Percentiles rank a stretch among this genome's conserved stretches.
phyloP scores from a whole-genome alignment of 2,113 vertebrate species.

The Menura novaehollandiae region DNA sequence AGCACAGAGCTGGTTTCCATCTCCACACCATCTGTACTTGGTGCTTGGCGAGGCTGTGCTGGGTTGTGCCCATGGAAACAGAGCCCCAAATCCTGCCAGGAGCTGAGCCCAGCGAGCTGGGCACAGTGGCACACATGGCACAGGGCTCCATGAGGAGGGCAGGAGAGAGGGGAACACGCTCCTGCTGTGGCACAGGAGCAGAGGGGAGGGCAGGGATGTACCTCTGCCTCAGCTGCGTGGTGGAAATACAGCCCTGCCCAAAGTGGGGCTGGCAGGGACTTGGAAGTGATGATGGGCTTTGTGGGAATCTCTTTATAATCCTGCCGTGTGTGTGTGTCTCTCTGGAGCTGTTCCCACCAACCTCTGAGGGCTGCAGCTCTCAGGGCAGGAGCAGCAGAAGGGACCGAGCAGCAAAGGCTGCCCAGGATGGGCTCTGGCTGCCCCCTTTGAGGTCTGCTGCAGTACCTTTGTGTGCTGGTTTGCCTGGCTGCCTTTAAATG shows the following conservation, averaged over 20 bases:
- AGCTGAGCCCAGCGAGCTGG: neutral
- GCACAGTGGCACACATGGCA: neutral
- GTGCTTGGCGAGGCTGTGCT: neutral
- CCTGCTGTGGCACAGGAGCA: neutral
- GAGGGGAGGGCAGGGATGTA: neutral
- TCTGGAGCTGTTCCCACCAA: neutral
- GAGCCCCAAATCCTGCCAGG: neutral
- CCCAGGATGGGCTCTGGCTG: neutral
- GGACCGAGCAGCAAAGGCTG: neutral
- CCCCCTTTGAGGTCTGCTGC: neutral
- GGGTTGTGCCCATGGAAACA: neutral
- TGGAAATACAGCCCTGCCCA: neutral
- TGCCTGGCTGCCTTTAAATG: neutral
- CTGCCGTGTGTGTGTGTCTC: neutral
- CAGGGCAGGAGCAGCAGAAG: neutral
- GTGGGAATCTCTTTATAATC: neutral
- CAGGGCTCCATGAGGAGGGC: fast-evolving
- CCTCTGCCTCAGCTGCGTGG: neutral
- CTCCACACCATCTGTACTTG: fast-evolving
- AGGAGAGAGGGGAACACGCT: neutral
- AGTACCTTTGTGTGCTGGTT: neutral
- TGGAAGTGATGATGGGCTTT: neutral
- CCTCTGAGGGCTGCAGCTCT: neutral
- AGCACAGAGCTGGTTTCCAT: neutral
- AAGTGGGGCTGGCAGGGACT: neutral